A percentile compares a stretch with the other conserved stretches of the same genome.
Evolutionary conservation across 2,888 invertebrate species (phyloP).

Genomic region (Argyresthia goedartella): DNA sequence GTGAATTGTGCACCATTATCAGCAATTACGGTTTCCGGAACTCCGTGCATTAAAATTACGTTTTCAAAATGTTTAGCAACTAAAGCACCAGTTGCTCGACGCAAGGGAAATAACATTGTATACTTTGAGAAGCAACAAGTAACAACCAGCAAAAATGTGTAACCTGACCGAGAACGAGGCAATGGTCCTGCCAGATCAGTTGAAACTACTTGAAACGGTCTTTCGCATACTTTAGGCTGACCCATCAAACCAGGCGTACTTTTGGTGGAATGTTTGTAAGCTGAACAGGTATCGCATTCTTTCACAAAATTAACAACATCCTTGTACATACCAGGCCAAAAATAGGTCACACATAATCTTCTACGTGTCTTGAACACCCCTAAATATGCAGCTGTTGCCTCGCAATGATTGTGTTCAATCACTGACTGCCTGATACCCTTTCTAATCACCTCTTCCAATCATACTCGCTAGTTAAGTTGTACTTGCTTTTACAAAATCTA

Average conservation of each 20-base stretch:
- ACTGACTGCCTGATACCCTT: not conserved
- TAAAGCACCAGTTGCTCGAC: constrained; percentile 5
- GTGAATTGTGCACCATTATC: constrained; percentile 9
- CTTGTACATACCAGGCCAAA: constrained; percentile 13
- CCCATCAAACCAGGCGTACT: constrained; percentile 15
- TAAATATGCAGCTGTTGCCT: constrained; percentile 5
- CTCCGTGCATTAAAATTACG: constrained; percentile 6
- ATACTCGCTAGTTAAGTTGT: not conserved
- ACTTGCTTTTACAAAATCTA: not conserved
- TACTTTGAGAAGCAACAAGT: constrained; percentile 15
- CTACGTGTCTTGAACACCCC: constrained; percentile 15
- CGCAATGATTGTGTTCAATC: not conserved
- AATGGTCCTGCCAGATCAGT: constrained; percentile 4
- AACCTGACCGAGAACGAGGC: constrained; percentile 7
- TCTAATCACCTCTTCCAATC: not conserved
- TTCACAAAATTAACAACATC: constrained; percentile 13
- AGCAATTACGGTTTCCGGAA: constrained; percentile 4
- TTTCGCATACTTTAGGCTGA: constrained; percentile 12
- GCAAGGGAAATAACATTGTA: constrained; percentile 9
- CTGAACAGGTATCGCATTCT: constrained; percentile 9
- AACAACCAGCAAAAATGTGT: constrained; percentile 11
- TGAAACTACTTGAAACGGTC: constrained; percentile 13
- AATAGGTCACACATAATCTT: constrained; percentile 11
- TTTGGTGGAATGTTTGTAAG: constrained; percentile 12
- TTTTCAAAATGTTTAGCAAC: constrained; percentile 14